Conservation (phyloP, 2,113 vertebrate genomes). For the Thunnus maccoyii region DNA sequence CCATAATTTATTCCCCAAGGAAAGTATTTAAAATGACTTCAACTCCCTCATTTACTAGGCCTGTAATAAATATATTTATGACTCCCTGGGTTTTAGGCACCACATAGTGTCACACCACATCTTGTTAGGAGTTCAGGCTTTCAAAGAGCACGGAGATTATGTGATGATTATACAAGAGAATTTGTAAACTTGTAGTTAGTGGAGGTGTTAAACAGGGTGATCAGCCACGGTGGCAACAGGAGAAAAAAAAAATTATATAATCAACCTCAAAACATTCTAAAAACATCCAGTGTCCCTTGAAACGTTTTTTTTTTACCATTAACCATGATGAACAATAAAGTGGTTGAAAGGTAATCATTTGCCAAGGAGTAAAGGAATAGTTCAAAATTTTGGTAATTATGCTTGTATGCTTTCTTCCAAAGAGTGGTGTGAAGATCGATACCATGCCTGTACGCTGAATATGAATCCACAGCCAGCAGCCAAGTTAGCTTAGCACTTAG, state of each 20-base stretch:
- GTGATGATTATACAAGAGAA: neutral
- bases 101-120: conserved; percentile 37
- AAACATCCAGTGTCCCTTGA: neutral
- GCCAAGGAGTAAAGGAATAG: neutral
- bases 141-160: conserved; percentile 34
- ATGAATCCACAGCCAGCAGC: neutral
- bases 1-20: conserved; percentile 73
- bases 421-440: too few species aligned
- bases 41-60: conserved; percentile 41
- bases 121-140: conserved; percentile 35
- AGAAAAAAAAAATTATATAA: too few species aligned
- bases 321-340: too few species aligned
- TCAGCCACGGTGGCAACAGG: neutral
- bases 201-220: neutral
- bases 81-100: conserved; percentile 47
- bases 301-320: too few species aligned
- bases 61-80: conserved; percentile 63
- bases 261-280: too few species aligned
- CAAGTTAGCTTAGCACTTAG: neutral
- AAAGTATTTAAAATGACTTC: conserved; percentile 64
- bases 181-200: conserved; percentile 36
- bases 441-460: too few species aligned
- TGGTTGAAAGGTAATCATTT: too few species aligned
- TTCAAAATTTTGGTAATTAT: neutral
- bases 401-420: neutral